phyloP scores from a whole-genome alignment of 2,888 invertebrate genomes.

The Silvanus unidentatus region DNA sequence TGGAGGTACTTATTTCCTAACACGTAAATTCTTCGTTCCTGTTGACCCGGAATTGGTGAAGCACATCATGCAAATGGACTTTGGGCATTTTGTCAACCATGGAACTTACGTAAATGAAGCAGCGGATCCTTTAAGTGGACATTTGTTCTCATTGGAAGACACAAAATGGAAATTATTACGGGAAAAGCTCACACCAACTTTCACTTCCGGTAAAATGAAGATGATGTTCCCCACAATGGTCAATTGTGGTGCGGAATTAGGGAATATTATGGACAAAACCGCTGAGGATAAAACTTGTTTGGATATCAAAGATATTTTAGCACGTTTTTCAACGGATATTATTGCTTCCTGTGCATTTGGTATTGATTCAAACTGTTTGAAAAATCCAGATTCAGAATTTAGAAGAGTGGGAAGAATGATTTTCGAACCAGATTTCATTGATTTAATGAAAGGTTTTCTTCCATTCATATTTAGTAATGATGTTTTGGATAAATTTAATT shows the following conservation, averaged over 20 bases:
- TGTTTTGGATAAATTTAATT: too few species aligned
- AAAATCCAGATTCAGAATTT: constrained; percentile 50
- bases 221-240: constrained; percentile 57
- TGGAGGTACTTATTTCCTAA: constrained; percentile 39
- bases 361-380: constrained; percentile 51
- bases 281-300: constrained; percentile 18
- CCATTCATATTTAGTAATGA: too few species aligned
- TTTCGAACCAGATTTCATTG: constrained; percentile 11
- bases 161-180: constrained; percentile 16
- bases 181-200: constrained; percentile 52
- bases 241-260: constrained; percentile 49
- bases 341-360: too few species aligned
- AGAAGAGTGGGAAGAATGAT: constrained; percentile 23
- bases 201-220: too few species aligned
- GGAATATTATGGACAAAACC: constrained; percentile 42
- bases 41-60: constrained; percentile 34
- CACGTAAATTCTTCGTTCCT: constrained; percentile 25
- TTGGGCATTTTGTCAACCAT: too few species aligned
- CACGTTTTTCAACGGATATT: constrained; percentile 52
- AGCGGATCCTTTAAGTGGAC: too few species aligned
- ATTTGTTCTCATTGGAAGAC: too few species aligned
- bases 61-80: constrained; percentile 29
- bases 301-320: too few species aligned
- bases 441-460: too few species aligned
- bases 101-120: too few species aligned